Conservation (phyloP, 2,797 vertebrate genomes). For the Naso thynnoides region DNA sequence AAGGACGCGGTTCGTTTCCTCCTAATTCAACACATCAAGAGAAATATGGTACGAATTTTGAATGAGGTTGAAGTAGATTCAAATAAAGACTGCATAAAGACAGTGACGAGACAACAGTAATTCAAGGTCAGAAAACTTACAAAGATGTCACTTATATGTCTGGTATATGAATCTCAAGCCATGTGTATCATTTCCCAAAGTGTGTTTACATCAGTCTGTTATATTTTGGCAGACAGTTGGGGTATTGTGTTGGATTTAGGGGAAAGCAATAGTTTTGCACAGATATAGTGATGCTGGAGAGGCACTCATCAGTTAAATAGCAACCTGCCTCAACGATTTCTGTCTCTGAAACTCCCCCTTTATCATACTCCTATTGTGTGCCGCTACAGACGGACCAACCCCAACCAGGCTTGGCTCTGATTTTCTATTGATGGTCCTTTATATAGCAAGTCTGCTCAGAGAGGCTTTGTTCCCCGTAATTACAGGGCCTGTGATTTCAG, state of each 20-base stretch:
- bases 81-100: neutral
- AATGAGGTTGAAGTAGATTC: neutral
- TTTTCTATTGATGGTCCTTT: slow-evolving; percentile 69
- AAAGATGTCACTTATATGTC: slow-evolving; percentile 8
- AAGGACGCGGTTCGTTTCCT: neutral
- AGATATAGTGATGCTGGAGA: slow-evolving; percentile 72
- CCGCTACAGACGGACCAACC: slow-evolving; percentile 48
- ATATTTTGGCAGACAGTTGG: slow-evolving; percentile 66
- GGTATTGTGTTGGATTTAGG: slow-evolving; percentile 60
- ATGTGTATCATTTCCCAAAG: slow-evolving; percentile 45
- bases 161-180: slow-evolving; percentile 12
- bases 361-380: slow-evolving; percentile 75
- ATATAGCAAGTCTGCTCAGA: slow-evolving; percentile 60
- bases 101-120: neutral
- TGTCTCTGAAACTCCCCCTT: slow-evolving; percentile 69
- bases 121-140: neutral
- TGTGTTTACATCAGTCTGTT: slow-evolving; percentile 63
- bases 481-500: slow-evolving; percentile 74
- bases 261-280: slow-evolving; percentile 67
- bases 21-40: neutral
- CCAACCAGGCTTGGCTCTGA: slow-evolving; percentile 68
- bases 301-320: slow-evolving; percentile 77
- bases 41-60: neutral
- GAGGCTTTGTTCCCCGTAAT: slow-evolving; percentile 81
- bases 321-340: slow-evolving; percentile 70